phyloP scores from a whole-genome alignment of 2,113 vertebrate genomes.

The Sus scrofa region T2T-Sscrofa CM000824.6:105353001-105353500 shows the following conservation, averaged over 20 bases:
- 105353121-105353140: neutral
- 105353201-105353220: neutral
- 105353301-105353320: conserved; percentile 11
- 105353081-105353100: conserved; percentile 56
- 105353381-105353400: conserved; percentile 82
- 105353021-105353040: conserved; percentile 8
- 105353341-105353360: conserved; percentile 72
- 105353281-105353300: conserved; percentile 26
- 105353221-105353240: no score
- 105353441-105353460: conserved; percentile 80
- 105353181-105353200: neutral
- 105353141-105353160: neutral
- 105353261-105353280: neutral
- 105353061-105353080: neutral
- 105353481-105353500: conserved; percentile 67
- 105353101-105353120: neutral
- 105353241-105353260: neutral
- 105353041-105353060: conserved; percentile 42
- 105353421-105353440: conserved; percentile 79
- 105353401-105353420: conserved; percentile 85
- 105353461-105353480: conserved; percentile 44
- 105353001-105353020: conserved; percentile 38
- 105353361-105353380: conserved; percentile 57
- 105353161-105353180: neutral
- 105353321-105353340: conserved; percentile 35